These are phyloP conservation scores for Portunus trituberculatus DNA, from an alignment of 1,140 invertebrate genomes.

Conservation along the genomic window DNA sequence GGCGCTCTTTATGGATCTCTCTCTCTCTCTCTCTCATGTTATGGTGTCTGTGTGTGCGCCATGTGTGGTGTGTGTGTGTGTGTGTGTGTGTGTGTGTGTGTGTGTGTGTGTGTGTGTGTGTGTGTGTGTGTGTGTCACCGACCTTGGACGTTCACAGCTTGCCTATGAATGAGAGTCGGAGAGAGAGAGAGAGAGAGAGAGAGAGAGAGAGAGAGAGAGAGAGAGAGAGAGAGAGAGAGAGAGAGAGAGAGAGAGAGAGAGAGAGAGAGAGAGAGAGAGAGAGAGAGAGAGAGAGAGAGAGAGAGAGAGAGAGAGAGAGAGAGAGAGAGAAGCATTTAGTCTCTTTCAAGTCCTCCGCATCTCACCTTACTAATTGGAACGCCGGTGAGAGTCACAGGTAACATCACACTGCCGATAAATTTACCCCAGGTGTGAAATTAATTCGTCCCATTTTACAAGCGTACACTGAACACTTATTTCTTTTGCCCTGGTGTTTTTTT, in stretches of 20 bases:
- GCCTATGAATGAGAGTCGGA: not conserved
- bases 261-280: too few relatives aligned
- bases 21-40: too few relatives aligned
- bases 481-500: too few relatives aligned
- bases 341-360: too few relatives aligned
- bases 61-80: slow-evolving; percentile 30
- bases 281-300: not conserved
- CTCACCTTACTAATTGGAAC: not conserved
- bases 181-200: too few relatives aligned
- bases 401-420: not conserved
- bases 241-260: too few relatives aligned
- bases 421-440: not conserved
- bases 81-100: slow-evolving; percentile 50
- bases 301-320: too few relatives aligned
- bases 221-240: too few relatives aligned
- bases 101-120: slow-evolving; percentile 53
- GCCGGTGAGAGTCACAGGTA: not conserved
- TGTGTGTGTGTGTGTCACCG: not conserved
- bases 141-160: not conserved
- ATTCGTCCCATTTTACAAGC: not conserved
- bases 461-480: too few relatives aligned
- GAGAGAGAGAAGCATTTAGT: too few relatives aligned
- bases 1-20: not conserved
- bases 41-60: not conserved
- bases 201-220: not conserved